Conservation (phyloP, 1,140 invertebrate species). For the Polypedilum pembai region DNA sequence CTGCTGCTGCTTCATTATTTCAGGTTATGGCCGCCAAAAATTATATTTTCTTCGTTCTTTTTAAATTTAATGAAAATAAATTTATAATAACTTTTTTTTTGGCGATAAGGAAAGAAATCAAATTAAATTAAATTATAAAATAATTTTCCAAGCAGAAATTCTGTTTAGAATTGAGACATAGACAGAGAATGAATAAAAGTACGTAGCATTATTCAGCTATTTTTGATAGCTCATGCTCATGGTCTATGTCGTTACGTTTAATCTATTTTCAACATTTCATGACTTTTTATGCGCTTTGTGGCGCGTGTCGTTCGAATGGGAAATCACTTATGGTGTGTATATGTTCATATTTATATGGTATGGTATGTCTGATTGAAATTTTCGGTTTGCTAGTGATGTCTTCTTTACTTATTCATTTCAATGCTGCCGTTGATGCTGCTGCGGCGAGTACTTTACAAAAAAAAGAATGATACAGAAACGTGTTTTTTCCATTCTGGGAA, state of each 20-base stretch:
- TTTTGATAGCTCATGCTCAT: not conserved
- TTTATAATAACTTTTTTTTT: not conserved
- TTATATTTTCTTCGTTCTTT: not conserved
- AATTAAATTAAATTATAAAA: too few species aligned
- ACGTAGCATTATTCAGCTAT: not conserved
- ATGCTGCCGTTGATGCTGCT: not conserved
- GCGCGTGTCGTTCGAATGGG: conserved; percentile 24
- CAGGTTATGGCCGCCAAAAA: conserved; percentile 26
- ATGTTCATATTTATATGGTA: not conserved
- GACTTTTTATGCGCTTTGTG: not conserved
- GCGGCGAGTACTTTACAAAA: not conserved
- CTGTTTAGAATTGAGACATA: not conserved
- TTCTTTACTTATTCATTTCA: not conserved
- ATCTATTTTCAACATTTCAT: not conserved
- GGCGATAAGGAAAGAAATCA: too few species aligned
- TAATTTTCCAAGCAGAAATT: too few species aligned
- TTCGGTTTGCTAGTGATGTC: not conserved
- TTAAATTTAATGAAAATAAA: conserved; percentile 15
- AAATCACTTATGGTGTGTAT: conserved; percentile 16
- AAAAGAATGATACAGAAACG: not conserved
- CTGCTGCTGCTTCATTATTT: conserved; percentile 7
- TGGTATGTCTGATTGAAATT: not conserved
- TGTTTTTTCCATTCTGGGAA: conserved; percentile 27
- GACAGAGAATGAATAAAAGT: not conserved
- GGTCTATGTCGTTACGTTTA: not conserved